Conservation (phyloP, 1,140 invertebrate species). For the Sinonovacula constricta region DNA sequence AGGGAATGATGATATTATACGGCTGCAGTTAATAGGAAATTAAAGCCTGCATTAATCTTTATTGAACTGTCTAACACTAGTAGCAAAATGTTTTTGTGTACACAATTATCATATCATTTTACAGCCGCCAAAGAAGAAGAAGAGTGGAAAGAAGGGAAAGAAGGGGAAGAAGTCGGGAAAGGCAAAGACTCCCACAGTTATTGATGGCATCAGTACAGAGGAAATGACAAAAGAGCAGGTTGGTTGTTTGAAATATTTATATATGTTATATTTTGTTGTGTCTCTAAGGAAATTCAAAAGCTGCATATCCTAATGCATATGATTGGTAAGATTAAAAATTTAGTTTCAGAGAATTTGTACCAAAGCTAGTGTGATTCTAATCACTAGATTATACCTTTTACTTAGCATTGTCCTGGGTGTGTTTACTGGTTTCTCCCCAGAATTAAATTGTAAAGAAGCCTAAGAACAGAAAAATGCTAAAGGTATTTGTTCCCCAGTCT, state of each 20-base stretch:
- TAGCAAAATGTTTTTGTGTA: neutral
- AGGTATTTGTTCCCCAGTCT: too few species aligned
- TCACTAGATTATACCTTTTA: too few species aligned
- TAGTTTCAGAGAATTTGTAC: too few species aligned
- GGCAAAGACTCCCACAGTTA: slow-evolving; percentile 80
- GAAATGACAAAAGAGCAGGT: slow-evolving; percentile 95
- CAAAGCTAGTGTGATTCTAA: too few species aligned
- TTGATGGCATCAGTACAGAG: slow-evolving; percentile 94
- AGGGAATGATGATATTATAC: neutral
- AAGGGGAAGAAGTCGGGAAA: slow-evolving; percentile 77
- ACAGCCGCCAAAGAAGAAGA: slow-evolving; percentile 77
- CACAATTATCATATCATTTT: slow-evolving; percentile 25
- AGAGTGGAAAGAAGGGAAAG: slow-evolving; percentile 76
- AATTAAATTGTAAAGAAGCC: too few species aligned
- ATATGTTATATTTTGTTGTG: neutral
- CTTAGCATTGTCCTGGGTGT: too few species aligned
- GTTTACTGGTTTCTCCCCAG: too few species aligned
- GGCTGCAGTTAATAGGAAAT: neutral
- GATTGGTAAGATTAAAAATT: too few species aligned
- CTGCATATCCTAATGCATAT: too few species aligned
- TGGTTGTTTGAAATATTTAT: neutral
- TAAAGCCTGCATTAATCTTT: neutral
- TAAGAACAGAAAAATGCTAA: too few species aligned
- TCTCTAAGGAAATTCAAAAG: too few species aligned
- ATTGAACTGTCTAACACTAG: too few species aligned